Base-by-base conservation (phyloP, 2,797 vertebrate genomes). In the Premnoplex brunnescens region DNA sequence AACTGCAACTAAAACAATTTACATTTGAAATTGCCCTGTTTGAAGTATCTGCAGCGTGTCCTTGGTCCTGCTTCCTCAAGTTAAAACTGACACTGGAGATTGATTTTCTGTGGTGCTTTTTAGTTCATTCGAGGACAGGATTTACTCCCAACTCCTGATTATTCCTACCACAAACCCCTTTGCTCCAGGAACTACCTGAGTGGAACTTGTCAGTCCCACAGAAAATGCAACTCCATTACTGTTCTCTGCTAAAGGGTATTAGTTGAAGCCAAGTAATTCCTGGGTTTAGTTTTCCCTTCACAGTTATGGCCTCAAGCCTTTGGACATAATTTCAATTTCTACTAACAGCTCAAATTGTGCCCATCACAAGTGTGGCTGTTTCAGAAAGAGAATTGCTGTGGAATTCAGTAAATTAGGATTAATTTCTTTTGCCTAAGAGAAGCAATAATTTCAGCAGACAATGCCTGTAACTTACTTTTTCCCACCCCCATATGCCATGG, bases 401-500 rank as follows among this genome's bases (percentile, higher is more conserved):
- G 86, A 84, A 91, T 92, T 89, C 77, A 74, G 64, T 76, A 90
- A 91, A 85, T 88, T 59, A 51, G 59, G 30, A 63, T 85, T 23
- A 85, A 82, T 86, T 93, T 85, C 21, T 82, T 86, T 74, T 85
- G 74, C 88, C 52, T 59, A 71, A 76, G 83, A 95, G 77, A 78
- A 89, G 80, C 71, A 94, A 24, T 58, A 86, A 84, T 69, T 90
- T 58, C 86, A 84, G 34, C 77, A 91, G 78, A 54, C 2, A 5
- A 34, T 34, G 74, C 19, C 66, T 92, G 54, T 28, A 72, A 89
- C 58, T 43, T 34, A 39, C 54, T 79, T 63, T 26, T 78, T 89
- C 63, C 86, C 81, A 89, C 67, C 89, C 63, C 71, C 55, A 55
- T 37, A 82, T 67, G 77, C 88, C 36, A 41, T 24, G 75, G 94